Evolutionary conservation across 2,797 vertebrate genomes (phyloP).

Genomic region (Coreius guichenoti): DNA sequence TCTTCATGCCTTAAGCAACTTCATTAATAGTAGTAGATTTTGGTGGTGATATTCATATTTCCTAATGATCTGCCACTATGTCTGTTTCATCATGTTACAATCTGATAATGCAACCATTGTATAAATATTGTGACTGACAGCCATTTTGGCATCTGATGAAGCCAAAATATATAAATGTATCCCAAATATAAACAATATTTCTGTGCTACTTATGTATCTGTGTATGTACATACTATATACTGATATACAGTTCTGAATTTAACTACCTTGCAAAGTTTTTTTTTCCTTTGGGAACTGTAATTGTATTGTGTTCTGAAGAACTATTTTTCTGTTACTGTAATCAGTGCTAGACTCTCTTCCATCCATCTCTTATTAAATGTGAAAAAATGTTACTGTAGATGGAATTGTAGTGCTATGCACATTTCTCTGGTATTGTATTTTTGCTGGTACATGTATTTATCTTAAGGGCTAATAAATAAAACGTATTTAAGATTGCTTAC

Average conservation of each 20-base stretch:
- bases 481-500: slow-evolving; percentile 12
- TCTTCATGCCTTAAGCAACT: not conserved
- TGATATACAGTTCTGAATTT: not conserved
- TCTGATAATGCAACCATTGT: not conserved
- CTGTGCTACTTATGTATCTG: not conserved
- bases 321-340: not conserved
- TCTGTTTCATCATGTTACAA: not conserved
- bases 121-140: not conserved
- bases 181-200: not conserved
- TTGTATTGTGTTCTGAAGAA: slow-evolving; percentile 24
- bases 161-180: not conserved
- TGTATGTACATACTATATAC: not conserved
- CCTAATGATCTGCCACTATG: not conserved
- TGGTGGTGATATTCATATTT: not conserved
- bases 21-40: not conserved
- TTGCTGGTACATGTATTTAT: slow-evolving; percentile 30
- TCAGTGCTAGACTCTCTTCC: not conserved
- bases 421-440: slow-evolving; percentile 2
- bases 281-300: slow-evolving; percentile 1
- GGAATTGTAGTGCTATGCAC: not conserved
- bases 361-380: slow-evolving; percentile 36
- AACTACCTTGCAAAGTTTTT: not conserved
- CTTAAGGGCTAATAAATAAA: slow-evolving; percentile 24
- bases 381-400: slow-evolving; percentile 21
- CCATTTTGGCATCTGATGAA: not conserved